Base-by-base conservation (phyloP, 2,888 invertebrate genomes). In the Eristalis pertinax region DNA sequence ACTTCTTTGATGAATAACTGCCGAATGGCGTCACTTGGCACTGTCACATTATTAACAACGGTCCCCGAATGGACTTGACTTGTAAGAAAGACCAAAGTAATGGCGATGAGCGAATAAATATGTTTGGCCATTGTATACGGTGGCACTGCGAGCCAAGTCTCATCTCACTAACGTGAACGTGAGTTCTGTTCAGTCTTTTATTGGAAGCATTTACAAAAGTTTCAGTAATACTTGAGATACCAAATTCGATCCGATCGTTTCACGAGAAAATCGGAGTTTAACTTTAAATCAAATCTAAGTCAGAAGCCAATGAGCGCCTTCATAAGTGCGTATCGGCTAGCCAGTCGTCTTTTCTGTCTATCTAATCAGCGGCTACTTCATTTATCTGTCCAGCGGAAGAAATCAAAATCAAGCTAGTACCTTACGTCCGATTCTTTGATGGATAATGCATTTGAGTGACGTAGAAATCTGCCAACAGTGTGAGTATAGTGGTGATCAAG, bases 41-140 rank as follows among this genome's bases (percentile, higher is more conserved):
- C 68, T 2, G 83, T 83, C 32, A 64, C 41, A 58, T 83, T 83
- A 56, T 78, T 83, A 15, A 83, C 29, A 56, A 78, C 58, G 22
- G 32, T 29, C 11, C 60, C 13, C 13, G 58, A 69, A 38, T 75
- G 58, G 1, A 64, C n/a, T 58, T 65, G 69, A 41, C 13, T 26
- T 2, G 58, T 41, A 1, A 76, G 22, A 38, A 72, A 62, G n/a
- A 35, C 56, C 38, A 82, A n/a, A 1, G 43, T n/a, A n/a, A 32
- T 10, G 32, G 60, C 5, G 26, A 72, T 5, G 0, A 82, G 0
- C 5, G 22, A 62, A 32, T 29, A 67, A 5, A 22, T 26, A 2
- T 13, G 11, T 43, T 32, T 43, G n/a, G 15, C 24, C 60, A 77
- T 63, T 81, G 26, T 56, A 5, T 2, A 29, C 1, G 11, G 1